Conservation (phyloP, 2,888 invertebrate species). For the Polietes domitor region DNA sequence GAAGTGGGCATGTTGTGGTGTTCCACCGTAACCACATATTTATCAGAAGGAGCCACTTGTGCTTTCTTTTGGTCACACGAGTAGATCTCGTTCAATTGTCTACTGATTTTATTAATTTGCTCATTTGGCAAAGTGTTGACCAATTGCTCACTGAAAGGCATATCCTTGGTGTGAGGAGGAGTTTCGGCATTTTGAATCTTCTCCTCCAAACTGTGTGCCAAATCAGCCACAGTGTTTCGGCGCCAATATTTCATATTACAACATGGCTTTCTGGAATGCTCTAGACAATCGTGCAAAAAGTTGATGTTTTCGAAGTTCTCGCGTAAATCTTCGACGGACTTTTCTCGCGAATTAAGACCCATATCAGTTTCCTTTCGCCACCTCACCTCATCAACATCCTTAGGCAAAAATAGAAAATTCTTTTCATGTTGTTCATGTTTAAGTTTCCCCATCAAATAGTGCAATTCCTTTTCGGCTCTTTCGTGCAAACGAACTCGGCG, state of each 20-base stretch:
- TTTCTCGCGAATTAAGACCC: slow-evolving; percentile 90
- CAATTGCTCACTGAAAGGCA: slow-evolving; percentile 88
- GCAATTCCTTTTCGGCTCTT: slow-evolving; percentile 91
- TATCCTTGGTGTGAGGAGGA: slow-evolving; percentile 78
- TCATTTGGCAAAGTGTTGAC: slow-evolving; percentile 93
- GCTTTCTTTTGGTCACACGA: slow-evolving; percentile 74
- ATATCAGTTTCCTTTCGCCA: slow-evolving; percentile 90
- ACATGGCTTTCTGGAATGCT: slow-evolving; percentile 69
- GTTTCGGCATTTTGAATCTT: slow-evolving; percentile 80
- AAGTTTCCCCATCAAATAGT: slow-evolving; percentile 88
- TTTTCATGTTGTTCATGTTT: slow-evolving; percentile 90
- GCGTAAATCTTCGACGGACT: slow-evolving; percentile 92
- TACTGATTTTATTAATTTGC: slow-evolving; percentile 90
- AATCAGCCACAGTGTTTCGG: slow-evolving; percentile 90
- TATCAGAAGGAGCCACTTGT: slow-evolving; percentile 78
- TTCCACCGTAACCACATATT: slow-evolving; percentile 85
- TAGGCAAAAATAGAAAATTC: slow-evolving; percentile 91
- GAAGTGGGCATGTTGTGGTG: slow-evolving; percentile 70
- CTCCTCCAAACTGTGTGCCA: slow-evolving; percentile 87
- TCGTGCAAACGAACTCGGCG: slow-evolving; percentile 89
- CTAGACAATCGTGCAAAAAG: slow-evolving; percentile 82
- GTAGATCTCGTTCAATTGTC: slow-evolving; percentile 91
- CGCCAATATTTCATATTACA: slow-evolving; percentile 84
- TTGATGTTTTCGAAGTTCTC: slow-evolving; percentile 87
- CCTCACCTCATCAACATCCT: slow-evolving; percentile 86